Evolutionary conservation across 2,888 invertebrate genomes (phyloP).

Genomic region (Lasioglossum marginatum): DNA sequence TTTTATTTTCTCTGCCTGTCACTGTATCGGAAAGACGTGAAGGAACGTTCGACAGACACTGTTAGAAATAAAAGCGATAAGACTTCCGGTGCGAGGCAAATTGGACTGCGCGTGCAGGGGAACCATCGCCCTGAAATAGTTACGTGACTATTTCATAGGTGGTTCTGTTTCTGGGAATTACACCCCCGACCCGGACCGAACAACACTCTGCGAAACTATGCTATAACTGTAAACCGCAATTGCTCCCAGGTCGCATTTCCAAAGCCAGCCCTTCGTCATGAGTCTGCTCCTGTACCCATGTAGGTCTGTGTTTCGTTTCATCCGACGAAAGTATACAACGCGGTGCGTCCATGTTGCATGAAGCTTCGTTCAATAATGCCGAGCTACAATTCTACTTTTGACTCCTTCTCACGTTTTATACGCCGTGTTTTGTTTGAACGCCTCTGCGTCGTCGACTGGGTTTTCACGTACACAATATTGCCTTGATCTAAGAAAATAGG

Average conservation of each 20-base stretch:
- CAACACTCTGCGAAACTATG: slow-evolving; percentile 43
- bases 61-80: not conserved
- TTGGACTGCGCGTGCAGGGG: not conserved
- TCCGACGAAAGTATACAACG: not conserved
- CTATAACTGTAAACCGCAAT: slow-evolving; percentile 53
- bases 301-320: slow-evolving; percentile 15
- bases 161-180: slow-evolving; percentile 38
- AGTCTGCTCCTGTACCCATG: not conserved
- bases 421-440: not conserved
- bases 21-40: too few species aligned
- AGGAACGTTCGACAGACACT: not conserved
- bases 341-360: not conserved
- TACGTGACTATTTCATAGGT: slow-evolving; percentile 28
- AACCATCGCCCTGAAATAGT: slow-evolving; percentile 16
- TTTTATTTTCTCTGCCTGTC: not conserved
- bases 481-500: too few species aligned
- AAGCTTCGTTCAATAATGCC: slow-evolving; percentile 5
- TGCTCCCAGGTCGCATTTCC: slow-evolving; percentile 41
- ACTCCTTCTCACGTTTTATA: not conserved
- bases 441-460: not conserved
- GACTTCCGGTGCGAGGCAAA: not conserved
- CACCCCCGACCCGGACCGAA: slow-evolving; percentile 13
- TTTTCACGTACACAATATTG: too few species aligned
- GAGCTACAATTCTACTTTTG: not conserved
- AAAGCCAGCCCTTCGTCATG: slow-evolving; percentile 39